Percentiles rank a stretch among this genome's conserved stretches.
These are phyloP conservation scores for Elegia similella DNA, from an alignment of 2,888 invertebrate genomes.

Conservation along the genomic window DNA sequence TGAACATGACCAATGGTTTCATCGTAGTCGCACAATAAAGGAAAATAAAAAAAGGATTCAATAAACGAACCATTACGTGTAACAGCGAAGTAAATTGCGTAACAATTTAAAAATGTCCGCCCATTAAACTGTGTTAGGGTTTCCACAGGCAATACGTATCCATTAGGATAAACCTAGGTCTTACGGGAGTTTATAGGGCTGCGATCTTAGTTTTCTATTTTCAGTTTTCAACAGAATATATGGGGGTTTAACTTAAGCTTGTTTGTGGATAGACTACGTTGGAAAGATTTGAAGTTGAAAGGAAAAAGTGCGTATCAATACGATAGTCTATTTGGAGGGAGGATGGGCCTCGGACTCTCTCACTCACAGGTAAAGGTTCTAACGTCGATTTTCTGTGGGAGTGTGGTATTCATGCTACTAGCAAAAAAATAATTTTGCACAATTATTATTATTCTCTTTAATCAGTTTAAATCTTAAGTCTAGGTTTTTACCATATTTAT, in stretches of 20 bases:
- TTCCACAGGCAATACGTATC: slow-evolving; percentile 52
- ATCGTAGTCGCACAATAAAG: too few species aligned
- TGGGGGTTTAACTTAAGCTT: background rate
- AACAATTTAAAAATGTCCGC: slow-evolving; percentile 24
- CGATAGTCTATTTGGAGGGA: too few species aligned
- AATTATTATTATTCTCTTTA: too few species aligned
- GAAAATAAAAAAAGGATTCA: background rate
- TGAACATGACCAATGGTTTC: too few species aligned
- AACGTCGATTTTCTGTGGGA: too few species aligned
- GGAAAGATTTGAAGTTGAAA: background rate
- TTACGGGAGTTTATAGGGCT: slow-evolving; percentile 17
- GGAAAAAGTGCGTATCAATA: background rate
- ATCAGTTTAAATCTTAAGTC: too few species aligned
- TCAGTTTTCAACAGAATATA: background rate
- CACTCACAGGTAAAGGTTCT: too few species aligned
- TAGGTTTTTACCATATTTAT: too few species aligned
- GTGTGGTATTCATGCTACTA: too few species aligned
- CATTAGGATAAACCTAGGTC: slow-evolving; percentile 41
- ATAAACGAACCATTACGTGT: background rate
- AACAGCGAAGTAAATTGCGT: background rate
- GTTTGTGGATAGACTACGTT: background rate
- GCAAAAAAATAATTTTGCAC: too few species aligned
- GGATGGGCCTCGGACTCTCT: too few species aligned
- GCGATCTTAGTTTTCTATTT: slow-evolving; percentile 2
- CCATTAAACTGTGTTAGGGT: slow-evolving; percentile 54